Evolutionary conservation across 2,888 invertebrate species (phyloP), one percentile per base, ranked within the genome.

Genomic region (Ganaspis brasiliensis): DNA sequence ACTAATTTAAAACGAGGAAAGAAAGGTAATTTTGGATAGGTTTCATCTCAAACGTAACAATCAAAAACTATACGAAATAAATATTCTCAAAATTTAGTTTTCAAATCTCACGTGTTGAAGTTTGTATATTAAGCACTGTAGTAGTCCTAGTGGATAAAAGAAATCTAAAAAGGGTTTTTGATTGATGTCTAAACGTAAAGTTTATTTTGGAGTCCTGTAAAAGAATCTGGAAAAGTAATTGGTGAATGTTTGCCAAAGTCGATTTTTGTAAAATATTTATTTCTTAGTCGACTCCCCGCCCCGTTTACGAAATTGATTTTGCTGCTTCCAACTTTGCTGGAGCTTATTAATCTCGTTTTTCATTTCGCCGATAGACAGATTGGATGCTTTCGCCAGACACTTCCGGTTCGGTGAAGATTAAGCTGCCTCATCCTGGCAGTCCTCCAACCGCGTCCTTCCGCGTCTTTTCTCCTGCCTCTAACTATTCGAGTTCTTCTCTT

Each of bases 391-490:
- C 61, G 76, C 75, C 75, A 78, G 78, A 77, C 80, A 76, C 75
- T 77, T 80, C 77, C 76, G 78, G 70, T 35, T 57, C 76, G 74
- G 61, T 71, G 76, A 80, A 81, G 76, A 81, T 81, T 81, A 79
- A 81, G 79, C 79, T 77, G 79, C 77, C 78, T 77, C 76, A 73
- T 79, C 72, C 80, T 76, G 80, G 77, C 79, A 78, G 78, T 76
- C 75, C 75, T 78, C 77, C 77, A 79, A 81, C 70, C 70, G 77
- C 74, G 56, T 81, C 78, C 79, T 78, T 79, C 75, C 80, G 76
- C 77, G 76, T 78, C 76, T 79, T 76, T 78, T 73, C 71, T 24
- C 45, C 21, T 71, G 59, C 12, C 59, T n/a, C 19, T 19, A 49
- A 16, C n/a, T 57, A 31, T 59, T 40, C 57, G 35, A 56, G 49